These are phyloP conservation scores for Drosophila repleta DNA, from an alignment of 1,140 invertebrate genomes.

Conservation along the genomic window DNA sequence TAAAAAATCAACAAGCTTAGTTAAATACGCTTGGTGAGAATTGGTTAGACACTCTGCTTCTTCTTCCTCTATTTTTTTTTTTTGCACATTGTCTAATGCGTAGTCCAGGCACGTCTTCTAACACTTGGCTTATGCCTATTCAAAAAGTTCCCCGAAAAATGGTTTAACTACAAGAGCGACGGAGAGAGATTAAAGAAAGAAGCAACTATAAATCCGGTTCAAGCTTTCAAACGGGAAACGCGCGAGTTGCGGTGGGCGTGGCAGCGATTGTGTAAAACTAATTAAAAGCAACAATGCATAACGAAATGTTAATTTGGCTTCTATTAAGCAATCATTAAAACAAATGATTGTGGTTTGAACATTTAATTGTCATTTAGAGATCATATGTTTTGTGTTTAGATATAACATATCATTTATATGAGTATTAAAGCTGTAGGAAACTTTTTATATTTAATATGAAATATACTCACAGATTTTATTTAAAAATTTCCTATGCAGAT, in stretches of 20 bases:
- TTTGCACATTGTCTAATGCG: conserved; percentile 6
- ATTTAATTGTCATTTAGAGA: conserved; percentile 23
- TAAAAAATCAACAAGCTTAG: conserved; percentile 2
- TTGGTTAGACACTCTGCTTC: conserved; percentile 18
- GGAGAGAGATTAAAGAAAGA: background rate
- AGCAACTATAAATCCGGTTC: background rate
- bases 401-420: background rate
- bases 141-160: conserved; percentile 52
- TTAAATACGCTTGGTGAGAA: conserved; percentile 6
- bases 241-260: background rate
- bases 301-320: background rate
- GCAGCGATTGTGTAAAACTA: conserved; percentile 2
- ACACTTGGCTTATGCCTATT: conserved; percentile 6
- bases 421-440: too few species aligned
- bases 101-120: conserved; percentile 14
- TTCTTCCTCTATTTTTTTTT: conserved; percentile 2
- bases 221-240: conserved; percentile 2
- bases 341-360: background rate
- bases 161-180: conserved; percentile 5
- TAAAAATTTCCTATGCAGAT: too few species aligned
- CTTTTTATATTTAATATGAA: too few species aligned
- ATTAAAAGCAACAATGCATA: conserved; percentile 11
- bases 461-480: too few species aligned
- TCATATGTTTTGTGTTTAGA: background rate
- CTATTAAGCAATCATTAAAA: background rate